phyloP scores from a whole-genome alignment of 2,113 vertebrate species.

The Nesogale talazaci region DNA sequence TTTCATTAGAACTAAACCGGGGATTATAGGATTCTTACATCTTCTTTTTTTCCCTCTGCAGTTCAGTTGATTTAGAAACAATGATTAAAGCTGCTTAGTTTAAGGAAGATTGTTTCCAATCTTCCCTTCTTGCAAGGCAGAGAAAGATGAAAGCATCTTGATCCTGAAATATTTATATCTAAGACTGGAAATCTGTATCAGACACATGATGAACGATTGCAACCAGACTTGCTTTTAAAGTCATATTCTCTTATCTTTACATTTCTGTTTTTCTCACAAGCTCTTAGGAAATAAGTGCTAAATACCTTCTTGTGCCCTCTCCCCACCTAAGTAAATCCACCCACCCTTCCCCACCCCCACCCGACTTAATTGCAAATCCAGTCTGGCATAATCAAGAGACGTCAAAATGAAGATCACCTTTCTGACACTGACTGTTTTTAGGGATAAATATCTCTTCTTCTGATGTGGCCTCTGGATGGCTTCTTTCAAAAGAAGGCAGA shows the following conservation, averaged over 20 bases:
- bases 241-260: slow-evolving; percentile 46
- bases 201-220: slow-evolving; percentile 29
- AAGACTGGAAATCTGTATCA: slow-evolving; percentile 55
- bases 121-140: slow-evolving; percentile 82
- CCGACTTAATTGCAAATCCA: slow-evolving; percentile 63
- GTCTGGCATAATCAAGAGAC: slow-evolving; percentile 54
- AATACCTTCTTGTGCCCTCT: background rate
- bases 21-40: slow-evolving; percentile 88
- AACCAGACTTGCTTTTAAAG: slow-evolving; percentile 53
- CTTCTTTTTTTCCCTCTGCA: slow-evolving; percentile 66
- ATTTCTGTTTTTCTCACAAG: background rate
- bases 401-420: slow-evolving; percentile 49
- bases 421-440: slow-evolving; percentile 59
- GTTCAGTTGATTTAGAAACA: slow-evolving; percentile 83
- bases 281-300: slow-evolving; percentile 22
- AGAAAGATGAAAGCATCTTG: slow-evolving; percentile 82
- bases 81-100: slow-evolving; percentile 89
- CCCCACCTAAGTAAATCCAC: background rate
- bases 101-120: slow-evolving; percentile 87
- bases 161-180: slow-evolving; percentile 60
- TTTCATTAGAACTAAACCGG: slow-evolving; percentile 89
- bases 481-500: slow-evolving; percentile 53
- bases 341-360: slow-evolving; percentile 2
- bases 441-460: slow-evolving; percentile 41
- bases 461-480: slow-evolving; percentile 21